Conservation (phyloP, 2,888 invertebrate genomes). For the Physocephala rufipes region DNA sequence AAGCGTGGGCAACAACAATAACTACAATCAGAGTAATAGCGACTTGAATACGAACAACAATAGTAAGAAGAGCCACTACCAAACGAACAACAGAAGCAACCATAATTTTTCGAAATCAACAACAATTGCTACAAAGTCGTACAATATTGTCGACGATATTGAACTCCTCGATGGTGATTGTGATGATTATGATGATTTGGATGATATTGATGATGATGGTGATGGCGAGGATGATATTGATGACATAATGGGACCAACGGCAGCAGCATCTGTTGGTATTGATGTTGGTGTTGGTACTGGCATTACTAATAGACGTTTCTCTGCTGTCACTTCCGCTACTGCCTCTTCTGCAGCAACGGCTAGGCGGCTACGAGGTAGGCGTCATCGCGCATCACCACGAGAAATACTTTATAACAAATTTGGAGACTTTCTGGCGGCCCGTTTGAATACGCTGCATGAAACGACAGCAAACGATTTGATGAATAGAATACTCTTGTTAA, state of each 20-base stretch:
- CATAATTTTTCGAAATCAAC: conserved; percentile 8
- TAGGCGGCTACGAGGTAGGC: too few relatives aligned
- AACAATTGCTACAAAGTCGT: conserved; percentile 32
- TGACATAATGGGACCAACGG: conserved; percentile 32
- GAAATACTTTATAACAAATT: conserved; percentile 61
- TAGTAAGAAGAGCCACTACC: conserved; percentile 11
- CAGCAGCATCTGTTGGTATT: conserved; percentile 41
- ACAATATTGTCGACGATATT: not conserved
- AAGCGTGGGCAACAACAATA: conserved; percentile 19
- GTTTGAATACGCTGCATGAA: conserved; percentile 61
- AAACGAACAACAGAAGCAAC: conserved; percentile 33
- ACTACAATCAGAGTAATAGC: conserved; percentile 30
- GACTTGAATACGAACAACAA: conserved; percentile 5
- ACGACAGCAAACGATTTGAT: conserved; percentile 61
- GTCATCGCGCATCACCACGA: conserved; percentile 50
- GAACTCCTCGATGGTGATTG: conserved; percentile 53
- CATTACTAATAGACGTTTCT: conserved; percentile 35
- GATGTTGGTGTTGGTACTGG: conserved; percentile 29
- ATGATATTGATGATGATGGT: conserved; percentile 26
- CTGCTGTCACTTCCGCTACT: conserved; percentile 24
- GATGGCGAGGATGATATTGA: conserved; percentile 48
- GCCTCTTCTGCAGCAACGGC: conserved; percentile 29
- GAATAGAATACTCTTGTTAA: conserved; percentile 60
- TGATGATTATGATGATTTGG: conserved; percentile 51
- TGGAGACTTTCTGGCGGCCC: conserved; percentile 61